Evolutionary conservation across 2,113 vertebrate species (phyloP).

Genomic region (Uria lomvia): DNA sequence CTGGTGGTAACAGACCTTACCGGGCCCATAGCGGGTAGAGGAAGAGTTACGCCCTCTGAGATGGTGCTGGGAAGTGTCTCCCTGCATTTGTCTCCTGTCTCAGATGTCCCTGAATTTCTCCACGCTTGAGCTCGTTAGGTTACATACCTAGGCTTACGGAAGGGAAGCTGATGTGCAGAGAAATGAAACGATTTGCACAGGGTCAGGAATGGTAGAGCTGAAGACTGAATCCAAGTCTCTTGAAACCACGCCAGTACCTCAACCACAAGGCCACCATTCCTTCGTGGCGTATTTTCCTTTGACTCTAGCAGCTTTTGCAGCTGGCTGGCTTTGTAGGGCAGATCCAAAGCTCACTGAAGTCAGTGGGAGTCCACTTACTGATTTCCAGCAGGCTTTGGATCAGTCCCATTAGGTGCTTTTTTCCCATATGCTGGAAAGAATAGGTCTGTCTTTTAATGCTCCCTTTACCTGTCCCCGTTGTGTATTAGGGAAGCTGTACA

Average conservation of each 20-base stretch:
- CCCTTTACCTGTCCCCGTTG: not conserved
- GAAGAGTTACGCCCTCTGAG: not conserved
- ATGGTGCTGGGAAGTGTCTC: not conserved
- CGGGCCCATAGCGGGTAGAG: not conserved
- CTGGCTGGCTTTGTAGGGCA: not conserved
- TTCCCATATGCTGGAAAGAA: not conserved
- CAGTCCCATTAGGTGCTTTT: not conserved
- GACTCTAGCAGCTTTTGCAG: conserved; percentile 32
- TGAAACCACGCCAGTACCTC: not conserved
- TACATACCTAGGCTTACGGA: not conserved
- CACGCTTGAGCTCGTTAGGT: rapidly evolving
- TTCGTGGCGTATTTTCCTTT: not conserved
- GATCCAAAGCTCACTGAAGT: conserved; percentile 14
- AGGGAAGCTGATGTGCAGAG: not conserved
- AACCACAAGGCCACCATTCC: conserved; percentile 2
- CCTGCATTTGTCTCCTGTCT: not conserved
- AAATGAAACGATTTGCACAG: not conserved
- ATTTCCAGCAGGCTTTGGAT: conserved; percentile 6
- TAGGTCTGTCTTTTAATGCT: not conserved
- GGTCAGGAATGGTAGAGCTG: not conserved
- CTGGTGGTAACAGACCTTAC: not conserved
- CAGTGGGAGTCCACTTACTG: not conserved
- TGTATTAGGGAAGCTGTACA: not conserved
- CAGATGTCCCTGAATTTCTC: not conserved
- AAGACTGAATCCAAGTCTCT: not conserved